phyloP scores from a whole-genome alignment of 2,797 vertebrate species.

The Enteromius fasciolatus region DNA sequence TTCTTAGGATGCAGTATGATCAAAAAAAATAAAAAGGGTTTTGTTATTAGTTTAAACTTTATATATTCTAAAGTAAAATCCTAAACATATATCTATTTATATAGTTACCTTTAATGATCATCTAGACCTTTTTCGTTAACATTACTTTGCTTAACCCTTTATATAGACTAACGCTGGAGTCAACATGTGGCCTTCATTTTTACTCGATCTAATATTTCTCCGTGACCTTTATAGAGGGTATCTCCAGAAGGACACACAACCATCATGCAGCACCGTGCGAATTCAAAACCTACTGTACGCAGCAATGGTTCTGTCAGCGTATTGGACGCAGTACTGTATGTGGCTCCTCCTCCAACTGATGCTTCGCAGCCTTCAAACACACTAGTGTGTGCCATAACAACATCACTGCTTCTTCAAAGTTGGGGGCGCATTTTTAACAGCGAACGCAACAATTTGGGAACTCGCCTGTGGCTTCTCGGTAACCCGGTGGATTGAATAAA shows the following conservation, averaged over 20 bases:
- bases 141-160: neutral
- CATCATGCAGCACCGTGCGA: neutral
- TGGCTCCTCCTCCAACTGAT: conserved; percentile 51
- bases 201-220: neutral
- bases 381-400: conserved; percentile 41
- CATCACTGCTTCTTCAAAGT: conserved; percentile 43
- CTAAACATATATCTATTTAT: neutral
- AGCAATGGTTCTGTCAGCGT: conserved; percentile 24
- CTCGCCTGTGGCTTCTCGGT: neutral
- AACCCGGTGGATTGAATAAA: conserved; percentile 1
- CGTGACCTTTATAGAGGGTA: neutral
- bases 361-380: conserved; percentile 47
- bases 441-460: conserved; percentile 39
- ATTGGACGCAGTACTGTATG: conserved; percentile 28
- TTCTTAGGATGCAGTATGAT: neutral
- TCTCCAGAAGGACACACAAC: neutral
- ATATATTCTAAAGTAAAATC: neutral
- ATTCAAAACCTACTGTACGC: conserved; percentile 25
- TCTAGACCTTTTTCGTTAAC: neutral
- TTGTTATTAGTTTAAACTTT: neutral
- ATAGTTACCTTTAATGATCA: neutral
- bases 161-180: neutral
- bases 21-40: neutral
- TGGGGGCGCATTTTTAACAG: conserved; percentile 49
- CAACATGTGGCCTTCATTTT: neutral